Base-by-base conservation (phyloP, 2,113 vertebrate genomes). In the Terrapene triunguis region DNA sequence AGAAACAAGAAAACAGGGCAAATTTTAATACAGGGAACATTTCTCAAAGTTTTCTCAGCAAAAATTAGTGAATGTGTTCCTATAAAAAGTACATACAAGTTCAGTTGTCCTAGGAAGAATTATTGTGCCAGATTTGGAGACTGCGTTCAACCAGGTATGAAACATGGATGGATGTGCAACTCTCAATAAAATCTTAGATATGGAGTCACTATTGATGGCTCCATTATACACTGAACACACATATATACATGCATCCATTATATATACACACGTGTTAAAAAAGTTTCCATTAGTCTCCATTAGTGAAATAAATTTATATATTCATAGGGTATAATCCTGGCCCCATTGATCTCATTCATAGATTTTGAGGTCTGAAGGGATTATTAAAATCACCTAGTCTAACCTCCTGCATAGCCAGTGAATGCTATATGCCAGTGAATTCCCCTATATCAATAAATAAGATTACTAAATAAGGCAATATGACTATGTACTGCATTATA, bases 401-500 rank as follows among this genome's bases (percentile, higher is more conserved):
- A 10, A 47, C 55, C 12, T 5, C 5, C 10, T 44, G 4, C n/a
- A 62, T 50, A 79, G 8, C 11, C 4, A 3, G 53, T 16, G 13
- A 50, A 5, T 50, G 50, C 50, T 50, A 50, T 50, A 50, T 50
- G 24, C n/a, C 19, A 27, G 6, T 12, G 10, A 42, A 50, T 88
- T 16, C n/a, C 11, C 47, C 62, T 3, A 32, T 44, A 6, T 88
- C 44, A 82, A 62, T 12, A 14, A 35, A 80, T 50, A 8, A 86
- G 1, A 55, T 54, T 24, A 13, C 2, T 10, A 1, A 92, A 5
- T 50, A 57, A 87, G 48, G 72, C 29, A 76, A 5, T 6, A 54
- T 32, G 21, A 3, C 55, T 83, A 1, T 0, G 0, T 59, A 83
- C 19, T 44, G 32, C 51, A 55, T 55, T 76, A 38, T 42, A 44